Evolutionary conservation across 2,113 vertebrate genomes (phyloP), one percentile per base, ranked within the genome.

Genomic region (Pterocles orientalis): DNA sequence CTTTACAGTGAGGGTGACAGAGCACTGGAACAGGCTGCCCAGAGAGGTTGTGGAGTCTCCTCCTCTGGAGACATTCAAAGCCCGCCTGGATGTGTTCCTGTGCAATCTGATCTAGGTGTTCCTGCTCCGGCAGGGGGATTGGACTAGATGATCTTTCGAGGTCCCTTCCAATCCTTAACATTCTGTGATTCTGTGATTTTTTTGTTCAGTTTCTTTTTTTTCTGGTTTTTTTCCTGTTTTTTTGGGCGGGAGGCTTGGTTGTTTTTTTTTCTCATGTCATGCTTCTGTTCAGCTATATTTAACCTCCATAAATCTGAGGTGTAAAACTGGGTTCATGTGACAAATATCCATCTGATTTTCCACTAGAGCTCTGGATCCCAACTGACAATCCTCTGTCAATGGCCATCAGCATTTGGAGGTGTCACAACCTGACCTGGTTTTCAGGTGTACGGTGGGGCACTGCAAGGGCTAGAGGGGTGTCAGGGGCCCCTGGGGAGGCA

Each of bases 351-450:
- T 17, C 36, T 58, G 17, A 26, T 50, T 82, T 83, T 39, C 14
- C 45, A 17, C 28, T 18, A 21, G 56, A 57, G 18, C 16, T 50
- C 60, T 17, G 41, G 50, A 62, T 43, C 18, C 26, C 17, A 28
- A 4, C 21, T 29, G 25, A 25, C 1, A 2, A 25, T 29, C 21
- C 43, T 15, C 28, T 18, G 19, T 41, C 33, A 57, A 31, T 0
- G 1, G 10, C n/a, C 12, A 7, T 5, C 1, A 0, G 15, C 39
- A 9, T 41, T 19, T 1, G 0, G 12, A 34, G 39, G 15, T 48
- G 19, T 28, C 61, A 19, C 18, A 36, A 14, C 18, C 29, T 16
- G 56, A 20, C 23, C 29, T 10, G n/a, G 3, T 33, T 50, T 50
- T 29, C 10, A 7, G 16, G 33, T 18, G 26, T 33, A 3, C 16